Percentiles rank a stretch among this genome's conserved stretches.
phyloP scores from a whole-genome alignment of 2,888 invertebrate genomes.

The Protonemura montana region DNA sequence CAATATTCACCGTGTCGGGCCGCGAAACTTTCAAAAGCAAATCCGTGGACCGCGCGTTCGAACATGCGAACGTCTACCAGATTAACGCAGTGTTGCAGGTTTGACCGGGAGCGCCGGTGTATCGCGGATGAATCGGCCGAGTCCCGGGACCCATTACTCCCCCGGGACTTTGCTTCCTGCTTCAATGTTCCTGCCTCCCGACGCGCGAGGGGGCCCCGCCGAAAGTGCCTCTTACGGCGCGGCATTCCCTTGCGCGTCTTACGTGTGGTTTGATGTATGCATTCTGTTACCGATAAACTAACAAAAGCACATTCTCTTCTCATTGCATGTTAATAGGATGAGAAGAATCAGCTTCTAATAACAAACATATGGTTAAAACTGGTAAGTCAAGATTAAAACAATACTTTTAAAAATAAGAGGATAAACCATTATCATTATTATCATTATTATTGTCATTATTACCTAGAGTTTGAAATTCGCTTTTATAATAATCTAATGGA shows the following conservation, averaged over 20 bases:
- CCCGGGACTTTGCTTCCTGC: constrained; percentile 48
- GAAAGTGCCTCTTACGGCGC: not conserved
- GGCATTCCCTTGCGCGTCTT: constrained; percentile 32
- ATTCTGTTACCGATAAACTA: constrained; percentile 50
- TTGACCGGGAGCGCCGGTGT: too few species aligned
- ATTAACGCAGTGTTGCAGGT: not conserved
- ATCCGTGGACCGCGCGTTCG: not conserved
- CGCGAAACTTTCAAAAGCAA: not conserved
- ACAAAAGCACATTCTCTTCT: constrained; percentile 58
- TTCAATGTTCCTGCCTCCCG: constrained; percentile 46
- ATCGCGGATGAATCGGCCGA: constrained; percentile 18
- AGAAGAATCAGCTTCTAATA: constrained; percentile 95
- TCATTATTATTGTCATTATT: constrained; percentile 16
- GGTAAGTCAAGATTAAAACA: constrained; percentile 70
- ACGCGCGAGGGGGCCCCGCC: not conserved
- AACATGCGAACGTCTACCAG: not conserved
- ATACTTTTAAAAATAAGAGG: constrained; percentile 48
- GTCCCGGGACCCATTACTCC: constrained; percentile 32
- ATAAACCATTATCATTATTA: constrained; percentile 45
- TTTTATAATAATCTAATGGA: constrained; percentile 27
- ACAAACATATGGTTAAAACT: constrained; percentile 97
- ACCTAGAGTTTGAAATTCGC: constrained; percentile 46
- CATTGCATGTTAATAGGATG: constrained; percentile 73
- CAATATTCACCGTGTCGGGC: not conserved
- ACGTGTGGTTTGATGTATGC: constrained; percentile 50